These are phyloP conservation scores for Thamnaconus septentrionalis DNA, from an alignment of 2,113 vertebrate genomes.

Conservation along the genomic window DNA sequence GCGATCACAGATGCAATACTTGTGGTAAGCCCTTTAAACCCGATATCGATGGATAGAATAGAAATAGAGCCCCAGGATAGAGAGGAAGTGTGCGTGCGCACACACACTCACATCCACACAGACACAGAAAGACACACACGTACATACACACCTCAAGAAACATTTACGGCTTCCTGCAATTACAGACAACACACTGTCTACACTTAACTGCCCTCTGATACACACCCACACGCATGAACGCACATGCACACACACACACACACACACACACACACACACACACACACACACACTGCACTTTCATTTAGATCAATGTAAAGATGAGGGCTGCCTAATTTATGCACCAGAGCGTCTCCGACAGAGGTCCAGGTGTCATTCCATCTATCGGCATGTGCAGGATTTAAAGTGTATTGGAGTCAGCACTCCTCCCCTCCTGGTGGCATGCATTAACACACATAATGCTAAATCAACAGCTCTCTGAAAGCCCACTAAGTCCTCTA, in stretches of 20 bases:
- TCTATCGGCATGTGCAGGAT: slow-evolving; percentile 65
- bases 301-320: slow-evolving; percentile 47
- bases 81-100: not conserved
- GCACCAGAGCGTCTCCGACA: slow-evolving; percentile 43
- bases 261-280: slow-evolving; percentile 1
- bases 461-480: slow-evolving; percentile 64
- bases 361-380: slow-evolving; percentile 63
- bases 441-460: slow-evolving; percentile 62
- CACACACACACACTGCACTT: slow-evolving; percentile 14
- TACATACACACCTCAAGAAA: not conserved
- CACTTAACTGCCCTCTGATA: not conserved
- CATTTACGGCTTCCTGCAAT: not conserved
- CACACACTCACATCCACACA: not conserved
- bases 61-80: too few species aligned
- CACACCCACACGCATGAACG: not conserved
- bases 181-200: slow-evolving; percentile 1
- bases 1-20: slow-evolving; percentile 38
- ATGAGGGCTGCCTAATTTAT: slow-evolving; percentile 62
- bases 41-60: slow-evolving; percentile 30
- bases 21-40: slow-evolving; percentile 35
- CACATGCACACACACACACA: not conserved
- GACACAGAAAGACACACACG: not conserved
- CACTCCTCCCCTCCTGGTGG: slow-evolving; percentile 47
- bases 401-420: slow-evolving; percentile 65
- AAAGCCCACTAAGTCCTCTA: slow-evolving; percentile 52